Conservation (phyloP, 2,797 vertebrate species). For the Yasuhikotakia modesta region DNA sequence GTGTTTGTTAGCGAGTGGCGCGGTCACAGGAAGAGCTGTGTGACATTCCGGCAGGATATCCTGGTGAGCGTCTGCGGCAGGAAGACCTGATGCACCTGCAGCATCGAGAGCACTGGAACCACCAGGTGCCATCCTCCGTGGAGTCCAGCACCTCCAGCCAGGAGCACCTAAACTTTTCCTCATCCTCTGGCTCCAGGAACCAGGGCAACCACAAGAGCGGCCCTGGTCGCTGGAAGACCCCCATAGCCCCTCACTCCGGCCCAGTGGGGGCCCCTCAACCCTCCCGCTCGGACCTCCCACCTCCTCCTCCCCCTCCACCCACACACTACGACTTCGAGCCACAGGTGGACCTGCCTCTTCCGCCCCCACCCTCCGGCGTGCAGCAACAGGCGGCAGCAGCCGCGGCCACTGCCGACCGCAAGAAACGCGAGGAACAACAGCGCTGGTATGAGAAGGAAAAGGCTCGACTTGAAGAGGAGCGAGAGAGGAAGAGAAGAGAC, state of each 20-base stretch:
- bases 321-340: conserved; percentile 81
- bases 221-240: conserved; percentile 96
- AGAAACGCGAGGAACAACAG: conserved; percentile 95
- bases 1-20: conserved; percentile 78
- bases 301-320: conserved; percentile 74
- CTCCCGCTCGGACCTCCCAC: conserved; percentile 79
- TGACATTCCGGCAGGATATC: conserved; percentile 73
- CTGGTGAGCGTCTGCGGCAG: conserved; percentile 67
- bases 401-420: conserved; percentile 81
- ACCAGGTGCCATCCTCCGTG: conserved; percentile 83
- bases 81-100: conserved; percentile 78
- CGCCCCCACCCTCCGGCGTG: conserved; percentile 72
- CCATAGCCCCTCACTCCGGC: conserved; percentile 72
- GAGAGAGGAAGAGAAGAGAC: conserved; percentile 92
- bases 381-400: conserved; percentile 76
- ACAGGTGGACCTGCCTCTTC: conserved; percentile 76
- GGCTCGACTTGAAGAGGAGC: conserved; percentile 93
- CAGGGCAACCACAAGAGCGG: conserved; percentile 87
- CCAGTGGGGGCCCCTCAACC: conserved; percentile 77
- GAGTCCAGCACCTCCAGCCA: conserved; percentile 95
- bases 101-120: conserved; percentile 80
- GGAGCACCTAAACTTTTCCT: conserved; percentile 91
- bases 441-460: conserved; percentile 99
- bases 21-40: conserved; percentile 91
- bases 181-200: conserved; percentile 80